Conservation (phyloP, 2,113 vertebrate species). For the Catharus bicknelli region DNA sequence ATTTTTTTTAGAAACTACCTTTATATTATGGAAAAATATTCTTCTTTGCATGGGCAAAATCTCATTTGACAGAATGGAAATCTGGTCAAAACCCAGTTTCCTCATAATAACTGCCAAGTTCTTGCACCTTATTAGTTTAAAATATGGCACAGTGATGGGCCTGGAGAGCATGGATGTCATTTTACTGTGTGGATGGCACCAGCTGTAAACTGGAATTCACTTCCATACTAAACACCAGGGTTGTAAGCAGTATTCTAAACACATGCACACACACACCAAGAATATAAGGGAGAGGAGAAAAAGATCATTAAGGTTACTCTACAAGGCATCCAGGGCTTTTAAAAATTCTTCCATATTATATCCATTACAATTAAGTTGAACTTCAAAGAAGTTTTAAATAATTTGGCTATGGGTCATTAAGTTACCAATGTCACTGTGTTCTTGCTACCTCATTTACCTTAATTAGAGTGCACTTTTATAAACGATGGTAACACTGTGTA, state of each 20-base stretch:
- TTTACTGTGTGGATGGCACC: neutral
- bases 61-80: neutral
- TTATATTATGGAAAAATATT: neutral
- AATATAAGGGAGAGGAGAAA: neutral
- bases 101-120: neutral
- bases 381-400: constrained; percentile 58
- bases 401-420: constrained; percentile 55
- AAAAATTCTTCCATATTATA: constrained; percentile 18
- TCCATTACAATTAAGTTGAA: constrained; percentile 50
- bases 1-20: neutral
- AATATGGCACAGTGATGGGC: neutral
- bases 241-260: constrained; percentile 3
- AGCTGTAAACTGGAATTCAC: neutral
- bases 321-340: neutral
- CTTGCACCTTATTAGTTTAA: neutral
- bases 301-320: constrained; percentile 17
- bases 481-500: neutral
- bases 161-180: neutral
- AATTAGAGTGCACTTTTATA: constrained; percentile 58
- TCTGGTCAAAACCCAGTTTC: neutral
- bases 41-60: neutral
- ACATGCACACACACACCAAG: neutral
- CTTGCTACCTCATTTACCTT: constrained; percentile 64
- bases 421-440: constrained; percentile 60
- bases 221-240: neutral